Base-by-base conservation (phyloP, 2,888 invertebrate species). In the Cephus pulcher region DNA sequence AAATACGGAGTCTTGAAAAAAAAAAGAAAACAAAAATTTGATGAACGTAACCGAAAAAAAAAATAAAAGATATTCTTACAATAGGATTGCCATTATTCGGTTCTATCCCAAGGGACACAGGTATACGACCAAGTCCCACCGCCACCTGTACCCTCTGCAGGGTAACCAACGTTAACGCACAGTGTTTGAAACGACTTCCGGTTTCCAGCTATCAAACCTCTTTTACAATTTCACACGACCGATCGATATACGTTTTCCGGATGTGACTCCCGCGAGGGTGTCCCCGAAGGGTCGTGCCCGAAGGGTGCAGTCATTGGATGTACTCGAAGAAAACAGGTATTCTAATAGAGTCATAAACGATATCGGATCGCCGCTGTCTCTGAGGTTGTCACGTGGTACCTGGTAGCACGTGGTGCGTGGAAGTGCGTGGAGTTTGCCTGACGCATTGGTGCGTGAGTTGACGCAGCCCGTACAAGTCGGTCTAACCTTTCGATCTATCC, bases 331-430 rank as follows among this genome's bases (percentile, higher is more conserved):
- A 33, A 70, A 33, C 37, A 34, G 35, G 69, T 33, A 78, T 73
- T 76, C 71, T 78, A 78, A 78, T 73, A 78, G 75, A 78, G 78
- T 76, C 76, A 75, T 78, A 75, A 78, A 76, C 73, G 70, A 74
- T 35, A 40, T 37, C 23, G 71, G 23, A 56, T 69, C 40, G n/a
- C 15, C n/a, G 33, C 32, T 34, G 71, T 1, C 32, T n/a, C 32
- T 33, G 23, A 56, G 56, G 23, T 56, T 56, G 56, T 56, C 56
- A 56, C 71, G 71, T 2, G 71, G 71, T 34, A 32, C 32, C 33
- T 23, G 56, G 71, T 71, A 32, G 34, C 71, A 34, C 71, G 71
- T 34, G 71, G 34, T 56, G 56, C 40, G 23, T 37, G 35, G 35
- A 35, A 35, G 11, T 12, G 35, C 12, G 11, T 37, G 40, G 15